Conservation (phyloP, 2,888 invertebrate species). For the Leptura quadrifasciata region DNA sequence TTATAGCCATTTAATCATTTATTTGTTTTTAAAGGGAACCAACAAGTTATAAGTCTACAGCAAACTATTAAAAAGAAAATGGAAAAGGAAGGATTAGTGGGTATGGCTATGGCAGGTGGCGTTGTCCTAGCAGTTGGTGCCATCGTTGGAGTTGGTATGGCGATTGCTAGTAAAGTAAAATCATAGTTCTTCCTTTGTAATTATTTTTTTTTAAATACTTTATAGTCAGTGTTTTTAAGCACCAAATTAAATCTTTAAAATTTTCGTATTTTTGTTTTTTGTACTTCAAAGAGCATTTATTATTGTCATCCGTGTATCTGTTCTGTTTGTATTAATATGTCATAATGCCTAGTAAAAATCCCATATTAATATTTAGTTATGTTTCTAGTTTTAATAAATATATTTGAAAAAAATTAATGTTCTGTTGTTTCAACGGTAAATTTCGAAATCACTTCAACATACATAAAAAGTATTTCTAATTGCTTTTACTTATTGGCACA, state of each 20-base stretch:
- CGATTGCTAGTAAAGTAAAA: constrained; percentile 76
- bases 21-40: constrained; percentile 77
- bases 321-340: constrained; percentile 5
- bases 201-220: constrained; percentile 32
- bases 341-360: not conserved
- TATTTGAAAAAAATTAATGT: not conserved
- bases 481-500: not conserved
- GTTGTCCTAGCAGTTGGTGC: constrained; percentile 90
- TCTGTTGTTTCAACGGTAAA: not conserved
- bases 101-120: constrained; percentile 92
- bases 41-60: constrained; percentile 85
- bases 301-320: constrained; percentile 1
- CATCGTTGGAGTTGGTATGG: constrained; percentile 88
- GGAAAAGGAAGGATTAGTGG: constrained; percentile 92
- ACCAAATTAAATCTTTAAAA: constrained; percentile 39
- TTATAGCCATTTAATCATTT: not conserved
- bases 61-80: constrained; percentile 90
- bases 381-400: not conserved
- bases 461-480: not conserved
- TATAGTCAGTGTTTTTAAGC: constrained; percentile 45
- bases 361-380: not conserved
- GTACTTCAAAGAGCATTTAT: constrained; percentile 16
- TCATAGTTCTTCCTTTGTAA: constrained; percentile 55
- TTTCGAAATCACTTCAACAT: not conserved
- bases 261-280: constrained; percentile 32